Conservation (phyloP, 2,888 invertebrate species). For the Tachina lurida region DNA sequence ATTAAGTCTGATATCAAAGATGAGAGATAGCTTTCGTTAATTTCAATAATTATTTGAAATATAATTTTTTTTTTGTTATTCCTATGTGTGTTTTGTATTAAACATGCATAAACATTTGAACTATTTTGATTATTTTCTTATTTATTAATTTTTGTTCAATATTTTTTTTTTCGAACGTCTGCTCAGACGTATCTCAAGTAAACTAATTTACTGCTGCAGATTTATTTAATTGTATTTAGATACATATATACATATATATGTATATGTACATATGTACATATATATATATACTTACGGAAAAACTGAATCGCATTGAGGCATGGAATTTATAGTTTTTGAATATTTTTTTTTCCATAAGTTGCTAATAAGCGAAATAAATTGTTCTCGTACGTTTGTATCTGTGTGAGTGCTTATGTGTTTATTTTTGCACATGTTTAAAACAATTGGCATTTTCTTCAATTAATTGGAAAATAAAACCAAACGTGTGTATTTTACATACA, state of each 20-base stretch:
- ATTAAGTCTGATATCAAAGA: constrained; percentile 61
- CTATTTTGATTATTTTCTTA: constrained; percentile 57
- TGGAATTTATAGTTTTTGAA: constrained; percentile 25
- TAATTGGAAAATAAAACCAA: constrained; percentile 46
- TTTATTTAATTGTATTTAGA: constrained; percentile 4
- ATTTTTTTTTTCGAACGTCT: constrained; percentile 29
- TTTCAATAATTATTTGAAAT: constrained; percentile 61
- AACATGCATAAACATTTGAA: constrained; percentile 57
- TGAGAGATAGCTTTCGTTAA: constrained; percentile 53
- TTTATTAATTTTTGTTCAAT: constrained; percentile 46
- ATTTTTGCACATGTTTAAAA: constrained; percentile 53
- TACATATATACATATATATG: neutral
- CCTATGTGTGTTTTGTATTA: constrained; percentile 40
- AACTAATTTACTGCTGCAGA: constrained; percentile 36
- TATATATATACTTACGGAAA: neutral
- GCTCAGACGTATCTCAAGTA: constrained; percentile 3
- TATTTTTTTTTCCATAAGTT: constrained; percentile 33
- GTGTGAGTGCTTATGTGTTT: neutral
- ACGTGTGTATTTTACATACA: neutral
- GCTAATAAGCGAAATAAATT: constrained; percentile 35
- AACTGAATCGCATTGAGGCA: constrained; percentile 13
- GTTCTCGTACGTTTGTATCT: neutral
- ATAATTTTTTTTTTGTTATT: constrained; percentile 30
- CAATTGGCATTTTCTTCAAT: constrained; percentile 32
- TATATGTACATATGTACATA: neutral